Base-by-base conservation (phyloP, 2,113 vertebrate genomes). In the Aegotheles bennettii region DNA sequence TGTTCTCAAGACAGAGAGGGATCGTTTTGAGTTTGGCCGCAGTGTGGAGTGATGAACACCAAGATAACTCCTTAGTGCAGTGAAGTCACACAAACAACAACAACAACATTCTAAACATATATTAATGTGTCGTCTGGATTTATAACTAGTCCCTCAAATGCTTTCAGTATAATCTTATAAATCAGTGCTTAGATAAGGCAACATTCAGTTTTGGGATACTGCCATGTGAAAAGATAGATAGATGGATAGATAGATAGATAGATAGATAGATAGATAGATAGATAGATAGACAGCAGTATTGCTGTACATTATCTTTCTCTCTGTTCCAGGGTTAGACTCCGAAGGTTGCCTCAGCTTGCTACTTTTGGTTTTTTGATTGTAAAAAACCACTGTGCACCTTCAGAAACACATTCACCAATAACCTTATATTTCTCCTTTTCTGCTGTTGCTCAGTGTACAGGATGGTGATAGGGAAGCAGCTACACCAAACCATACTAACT, bases 381-480 rank as follows among this genome's bases (percentile, higher is more conserved):
- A n/a, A n/a, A n/a, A n/a, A n/a, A n/a, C n/a, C 33, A 29, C 19
- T 16, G 2, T 7, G 26, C 0, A 1, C 31, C 67, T 54, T 54
- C 48, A 54, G 50, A 23, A 86, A 33, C 16, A 3, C 17, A 5
- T 38, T 53, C 4, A 10, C 53, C 31, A 12, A 3, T 54, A 42
- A 23, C 40, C 19, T 70, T 23, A 5, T 50, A 18, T 74, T 83
- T 78, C 48, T 10, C 42, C 25, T 56, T 50, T 43, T 35, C n/a
- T 16, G 24, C 16, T 33, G 20, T 40, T 28, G 15, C 13, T 40
- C 14, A 6, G 5, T n/a, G 1, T 12, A n/a, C n/a, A n/a, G n/a
- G n/a, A n/a, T n/a, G n/a, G n/a, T 2, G 1, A 11, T n/a, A 19
- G 24, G 33, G 42, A 45, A 10, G 13, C 56, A 51, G 24, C 5